Conservation (phyloP, 2,113 vertebrate species). For the Paramisgurnus dabryanus region DNA sequence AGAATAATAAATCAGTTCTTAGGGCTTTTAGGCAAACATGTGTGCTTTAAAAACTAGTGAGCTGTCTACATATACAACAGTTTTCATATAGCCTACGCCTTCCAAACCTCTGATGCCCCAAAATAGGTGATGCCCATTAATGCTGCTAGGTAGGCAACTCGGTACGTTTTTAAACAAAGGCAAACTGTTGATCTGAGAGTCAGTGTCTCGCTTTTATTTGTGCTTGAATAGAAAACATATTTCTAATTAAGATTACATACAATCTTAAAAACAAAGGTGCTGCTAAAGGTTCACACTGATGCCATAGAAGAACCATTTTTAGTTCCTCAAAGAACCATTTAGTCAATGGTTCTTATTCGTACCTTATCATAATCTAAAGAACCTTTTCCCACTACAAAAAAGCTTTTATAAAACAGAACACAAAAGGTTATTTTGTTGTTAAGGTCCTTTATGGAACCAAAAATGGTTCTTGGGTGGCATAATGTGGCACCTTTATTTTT, state of each 20-base stretch:
- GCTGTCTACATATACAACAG: not conserved
- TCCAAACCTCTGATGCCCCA: not conserved
- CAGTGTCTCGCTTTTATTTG: not conserved
- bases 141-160: not conserved
- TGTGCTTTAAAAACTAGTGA: not conserved
- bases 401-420: no score
- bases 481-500: no score
- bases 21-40: not conserved
- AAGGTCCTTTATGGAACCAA: no score
- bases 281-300: no score
- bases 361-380: no score
- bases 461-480: no score
- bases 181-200: not conserved
- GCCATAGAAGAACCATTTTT: no score
- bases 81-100: not conserved
- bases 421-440: no score
- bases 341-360: no score
- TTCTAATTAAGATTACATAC: not conserved
- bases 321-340: no score
- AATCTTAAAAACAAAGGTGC: no score
- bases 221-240: slow-evolving; percentile 1
- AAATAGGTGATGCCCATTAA: not conserved
- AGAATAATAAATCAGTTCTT: slow-evolving; percentile 35
- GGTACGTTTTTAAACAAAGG: not conserved
- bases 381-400: no score